Conservation (phyloP, 2,888 invertebrate genomes). For the Altica lythri region DNA sequence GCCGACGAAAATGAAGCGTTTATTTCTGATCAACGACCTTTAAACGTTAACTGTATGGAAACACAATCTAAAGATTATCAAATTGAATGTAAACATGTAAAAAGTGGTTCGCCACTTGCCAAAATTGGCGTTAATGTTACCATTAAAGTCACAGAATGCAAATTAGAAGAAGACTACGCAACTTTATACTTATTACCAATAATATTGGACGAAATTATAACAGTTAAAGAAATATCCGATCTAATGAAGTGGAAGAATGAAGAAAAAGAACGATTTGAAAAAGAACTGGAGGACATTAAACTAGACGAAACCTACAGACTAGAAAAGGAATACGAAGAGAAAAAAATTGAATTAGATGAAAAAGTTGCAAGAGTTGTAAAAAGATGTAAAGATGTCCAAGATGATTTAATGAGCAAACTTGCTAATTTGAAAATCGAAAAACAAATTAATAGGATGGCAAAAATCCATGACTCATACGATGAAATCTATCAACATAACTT, state of each 20-base stretch:
- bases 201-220: constrained; percentile 53
- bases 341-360: constrained; percentile 61
- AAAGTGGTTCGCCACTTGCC: constrained; percentile 42
- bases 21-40: constrained; percentile 41
- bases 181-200: constrained; percentile 42
- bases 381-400: constrained; percentile 65
- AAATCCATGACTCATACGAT: constrained; percentile 36
- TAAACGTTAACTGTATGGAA: constrained; percentile 36
- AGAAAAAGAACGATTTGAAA: constrained; percentile 67
- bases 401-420: constrained; percentile 64
- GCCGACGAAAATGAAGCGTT: constrained; percentile 43
- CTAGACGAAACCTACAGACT: constrained; percentile 33
- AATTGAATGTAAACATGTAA: constrained; percentile 38
- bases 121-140: constrained; percentile 44
- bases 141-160: constrained; percentile 26
- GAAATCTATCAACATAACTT: constrained; percentile 46
- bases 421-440: constrained; percentile 39
- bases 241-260: constrained; percentile 75
- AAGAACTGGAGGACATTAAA: constrained; percentile 58
- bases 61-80: constrained; percentile 35
- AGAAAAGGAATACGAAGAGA: constrained; percentile 61
- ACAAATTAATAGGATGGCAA: constrained; percentile 38
- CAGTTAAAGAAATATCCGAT: constrained; percentile 66
- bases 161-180: constrained; percentile 34
- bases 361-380: constrained; percentile 63